phyloP scores from a whole-genome alignment of 2,888 invertebrate genomes.

The Agriopis marginaria region DNA sequence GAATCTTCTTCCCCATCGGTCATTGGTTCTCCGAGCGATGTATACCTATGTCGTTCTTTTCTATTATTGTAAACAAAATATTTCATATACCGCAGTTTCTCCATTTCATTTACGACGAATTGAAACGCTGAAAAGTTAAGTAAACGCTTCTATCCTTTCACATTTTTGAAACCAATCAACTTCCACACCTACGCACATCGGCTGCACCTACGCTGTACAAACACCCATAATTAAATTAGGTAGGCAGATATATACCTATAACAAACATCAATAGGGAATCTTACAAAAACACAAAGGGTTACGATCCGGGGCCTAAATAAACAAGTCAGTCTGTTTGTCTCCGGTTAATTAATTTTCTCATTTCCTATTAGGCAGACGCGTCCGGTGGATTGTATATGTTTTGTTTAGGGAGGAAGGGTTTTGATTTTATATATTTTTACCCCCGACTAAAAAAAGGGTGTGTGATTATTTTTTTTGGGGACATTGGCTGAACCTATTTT shows the following conservation, averaged over 20 bases:
- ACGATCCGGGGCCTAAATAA: conserved; percentile 67
- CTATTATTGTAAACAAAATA: too few species aligned
- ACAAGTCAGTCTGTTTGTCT: conserved; percentile 66
- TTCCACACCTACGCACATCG: neutral
- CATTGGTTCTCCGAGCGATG: too few species aligned
- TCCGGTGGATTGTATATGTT: conserved; percentile 35
- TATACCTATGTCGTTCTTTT: too few species aligned
- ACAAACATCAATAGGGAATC: conserved; percentile 50
- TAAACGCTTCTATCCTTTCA: too few species aligned
- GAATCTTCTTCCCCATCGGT: too few species aligned
- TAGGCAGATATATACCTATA: conserved; percentile 19
- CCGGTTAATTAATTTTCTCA: conserved; percentile 82
- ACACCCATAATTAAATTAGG: conserved; percentile 28
- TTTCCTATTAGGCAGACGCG: conserved; percentile 67
- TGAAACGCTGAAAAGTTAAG: too few species aligned
- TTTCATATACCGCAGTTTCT: too few species aligned
- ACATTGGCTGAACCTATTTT: too few species aligned
- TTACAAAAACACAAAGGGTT: conserved; percentile 57
- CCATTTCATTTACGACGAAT: too few species aligned
- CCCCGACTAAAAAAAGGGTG: too few species aligned
- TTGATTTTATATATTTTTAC: neutral
- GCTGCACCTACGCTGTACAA: conserved; percentile 7
- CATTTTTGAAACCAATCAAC: too few species aligned
- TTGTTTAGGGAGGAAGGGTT: conserved; percentile 11
- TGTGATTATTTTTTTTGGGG: too few species aligned